Evolutionary conservation across 2,888 invertebrate species (phyloP).

Genomic region (Cataglyphis rosenhaueri): DNA sequence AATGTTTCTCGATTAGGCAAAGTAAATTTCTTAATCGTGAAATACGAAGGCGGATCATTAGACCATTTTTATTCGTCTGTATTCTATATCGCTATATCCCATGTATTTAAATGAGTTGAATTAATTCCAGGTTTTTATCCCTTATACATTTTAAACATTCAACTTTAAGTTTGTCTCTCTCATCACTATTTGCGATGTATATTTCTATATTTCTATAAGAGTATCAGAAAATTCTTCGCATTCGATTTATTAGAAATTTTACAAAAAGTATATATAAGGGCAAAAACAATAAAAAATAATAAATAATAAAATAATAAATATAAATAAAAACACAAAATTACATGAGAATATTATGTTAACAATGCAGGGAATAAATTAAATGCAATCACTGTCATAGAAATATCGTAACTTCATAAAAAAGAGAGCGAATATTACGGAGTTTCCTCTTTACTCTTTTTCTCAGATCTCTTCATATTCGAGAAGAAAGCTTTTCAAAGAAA

Average conservation of each 20-base stretch:
- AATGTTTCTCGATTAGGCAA: slow-evolving; percentile 63
- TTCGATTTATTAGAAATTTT: neutral
- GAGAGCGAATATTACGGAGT: neutral
- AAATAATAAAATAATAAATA: neutral
- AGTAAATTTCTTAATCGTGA: slow-evolving; percentile 63
- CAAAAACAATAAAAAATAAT: neutral
- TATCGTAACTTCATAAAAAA: neutral
- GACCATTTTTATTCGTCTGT: neutral
- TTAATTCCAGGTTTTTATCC: neutral
- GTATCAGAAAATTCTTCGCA: neutral
- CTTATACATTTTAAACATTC: neutral
- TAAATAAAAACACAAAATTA: neutral
- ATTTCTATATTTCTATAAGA: neutral
- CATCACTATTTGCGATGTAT: neutral
- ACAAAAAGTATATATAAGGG: neutral
- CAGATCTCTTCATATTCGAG: slow-evolving; percentile 9
- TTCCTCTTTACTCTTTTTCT: neutral
- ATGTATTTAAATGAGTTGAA: neutral
- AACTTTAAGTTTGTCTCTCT: neutral
- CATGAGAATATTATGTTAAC: neutral
- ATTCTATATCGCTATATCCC: no score
- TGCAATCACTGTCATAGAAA: neutral
- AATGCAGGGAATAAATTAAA: neutral
- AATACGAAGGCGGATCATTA: neutral
- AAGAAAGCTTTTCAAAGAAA: slow-evolving; percentile 55